These are phyloP conservation scores for Ennomos fuscantarius DNA, from an alignment of 2,888 invertebrate genomes.

Conservation along the genomic window DNA sequence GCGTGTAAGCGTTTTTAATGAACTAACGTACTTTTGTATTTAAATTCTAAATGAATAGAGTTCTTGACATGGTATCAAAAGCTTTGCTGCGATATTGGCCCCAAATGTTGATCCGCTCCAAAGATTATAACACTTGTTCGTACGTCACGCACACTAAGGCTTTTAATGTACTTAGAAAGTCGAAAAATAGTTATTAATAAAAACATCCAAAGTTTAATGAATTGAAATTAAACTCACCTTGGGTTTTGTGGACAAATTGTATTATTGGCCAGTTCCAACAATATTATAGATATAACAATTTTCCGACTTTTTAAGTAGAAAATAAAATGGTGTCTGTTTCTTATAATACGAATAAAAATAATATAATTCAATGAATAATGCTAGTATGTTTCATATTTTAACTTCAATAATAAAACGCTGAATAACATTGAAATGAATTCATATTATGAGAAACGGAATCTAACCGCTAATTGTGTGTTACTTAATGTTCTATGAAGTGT, in stretches of 20 bases:
- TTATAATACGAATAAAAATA: slow-evolving; percentile 13
- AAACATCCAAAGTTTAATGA: neutral
- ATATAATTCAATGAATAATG: neutral
- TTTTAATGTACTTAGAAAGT: slow-evolving; percentile 43
- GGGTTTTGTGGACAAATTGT: no score
- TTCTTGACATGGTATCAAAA: neutral
- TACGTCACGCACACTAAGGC: slow-evolving; percentile 41
- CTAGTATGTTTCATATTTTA: no score
- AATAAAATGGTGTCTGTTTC: slow-evolving; percentile 31
- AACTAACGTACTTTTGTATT: neutral
- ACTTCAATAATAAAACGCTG: no score
- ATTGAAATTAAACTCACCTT: neutral
- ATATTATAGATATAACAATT: neutral
- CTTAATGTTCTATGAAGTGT: slow-evolving; percentile 20
- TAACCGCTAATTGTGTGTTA: slow-evolving; percentile 25
- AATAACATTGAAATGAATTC: neutral
- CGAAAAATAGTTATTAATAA: slow-evolving; percentile 1
- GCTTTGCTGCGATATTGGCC: slow-evolving; percentile 27
- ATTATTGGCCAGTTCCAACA: slow-evolving; percentile 15
- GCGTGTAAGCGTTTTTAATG: neutral
- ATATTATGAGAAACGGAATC: slow-evolving; percentile 33
- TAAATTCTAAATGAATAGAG: neutral
- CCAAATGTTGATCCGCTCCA: slow-evolving; percentile 33
- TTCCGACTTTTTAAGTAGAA: slow-evolving; percentile 29
- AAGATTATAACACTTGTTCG: slow-evolving; percentile 41